Base-by-base conservation (phyloP, 1,140 invertebrate species). In the Melipona quadrifasciata region DNA sequence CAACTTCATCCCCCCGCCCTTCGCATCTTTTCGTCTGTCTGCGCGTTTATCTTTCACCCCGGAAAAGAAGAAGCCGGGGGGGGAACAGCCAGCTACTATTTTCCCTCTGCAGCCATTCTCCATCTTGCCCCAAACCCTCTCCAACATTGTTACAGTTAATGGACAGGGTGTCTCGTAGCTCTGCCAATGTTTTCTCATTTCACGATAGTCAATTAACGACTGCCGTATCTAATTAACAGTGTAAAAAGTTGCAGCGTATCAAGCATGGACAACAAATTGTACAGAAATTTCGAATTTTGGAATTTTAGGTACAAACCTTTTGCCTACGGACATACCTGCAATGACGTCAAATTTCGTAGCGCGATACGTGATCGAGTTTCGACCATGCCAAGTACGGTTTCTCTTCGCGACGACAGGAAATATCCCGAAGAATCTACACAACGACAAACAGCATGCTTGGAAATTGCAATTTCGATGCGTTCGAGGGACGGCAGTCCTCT, bases 61-160 rank as follows among this genome's bases (percentile, higher is more conserved):
- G 71, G 61, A 67, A 47, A 86, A 80, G 77, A 86, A 88, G 78
- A 87, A 86, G 76, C 70, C 70, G 74, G 82, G 70, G 74, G 82
- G 70, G 67, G 83, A 90, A 74, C 73, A 82, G 74, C 53, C 82
- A 75, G 72, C 80, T 85, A 78, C 86, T 90, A 89, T 90, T 89
- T 89, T 89, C 71, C 71, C 80, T 79, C 76, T 21, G 58, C 53
- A 68, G n/a, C 51, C 57, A 85, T 31, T 61, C 61, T 67, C 27
- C 77, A 34, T 31, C 31, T 47, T 68, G 24, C 31, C 80, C 76
- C 53, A 51, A 5, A 31, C 72, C 31, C n/a, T 61, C 57, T 53
- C 61, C 58, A 58, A 57, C 34, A 67, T 11, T 10, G 11, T 10
- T 64, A 75, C 65, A 47, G 71, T 70, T 51, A 47, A 47, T 47